Evolutionary conservation across 2,113 vertebrate genomes (phyloP).

Genomic region (Seriola rivoliana): DNA sequence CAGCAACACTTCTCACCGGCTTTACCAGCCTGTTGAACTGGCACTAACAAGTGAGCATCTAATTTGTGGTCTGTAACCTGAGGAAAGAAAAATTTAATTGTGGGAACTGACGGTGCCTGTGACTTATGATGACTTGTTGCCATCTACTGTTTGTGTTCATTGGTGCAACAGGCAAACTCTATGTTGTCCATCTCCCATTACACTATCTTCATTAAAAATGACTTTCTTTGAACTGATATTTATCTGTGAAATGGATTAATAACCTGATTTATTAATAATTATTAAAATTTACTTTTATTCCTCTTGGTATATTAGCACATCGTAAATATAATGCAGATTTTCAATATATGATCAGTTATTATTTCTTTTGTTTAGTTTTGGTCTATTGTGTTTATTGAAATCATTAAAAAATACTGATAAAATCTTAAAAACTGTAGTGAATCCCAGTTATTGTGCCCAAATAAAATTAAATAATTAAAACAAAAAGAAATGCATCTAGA

Average conservation of each 20-base stretch:
- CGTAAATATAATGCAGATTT: background rate
- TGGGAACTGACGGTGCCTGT: background rate
- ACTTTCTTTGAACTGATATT: background rate
- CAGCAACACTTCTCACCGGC: slow-evolving; percentile 6
- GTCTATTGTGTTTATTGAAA: background rate
- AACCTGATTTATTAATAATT: background rate
- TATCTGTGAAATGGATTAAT: background rate
- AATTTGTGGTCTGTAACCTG: slow-evolving; percentile 22
- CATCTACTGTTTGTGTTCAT: slow-evolving; percentile 56
- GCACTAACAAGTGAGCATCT: background rate
- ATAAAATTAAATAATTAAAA: background rate
- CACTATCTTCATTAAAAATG: background rate
- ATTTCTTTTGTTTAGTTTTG: background rate
- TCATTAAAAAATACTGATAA: too few relatives aligned
- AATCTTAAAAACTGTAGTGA: too few relatives aligned
- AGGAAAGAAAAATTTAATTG: background rate
- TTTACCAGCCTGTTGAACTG: slow-evolving; percentile 20
- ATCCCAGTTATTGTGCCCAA: background rate
- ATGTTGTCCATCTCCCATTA: background rate
- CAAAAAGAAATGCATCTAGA: background rate
- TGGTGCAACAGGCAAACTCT: slow-evolving; percentile 9
- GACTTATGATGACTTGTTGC: slow-evolving; percentile 43
- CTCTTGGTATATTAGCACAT: background rate
- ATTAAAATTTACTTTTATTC: background rate
- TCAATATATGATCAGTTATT: background rate